Conservation (phyloP, 2,797 vertebrate genomes). For the Enteromius paludinosus region DNA sequence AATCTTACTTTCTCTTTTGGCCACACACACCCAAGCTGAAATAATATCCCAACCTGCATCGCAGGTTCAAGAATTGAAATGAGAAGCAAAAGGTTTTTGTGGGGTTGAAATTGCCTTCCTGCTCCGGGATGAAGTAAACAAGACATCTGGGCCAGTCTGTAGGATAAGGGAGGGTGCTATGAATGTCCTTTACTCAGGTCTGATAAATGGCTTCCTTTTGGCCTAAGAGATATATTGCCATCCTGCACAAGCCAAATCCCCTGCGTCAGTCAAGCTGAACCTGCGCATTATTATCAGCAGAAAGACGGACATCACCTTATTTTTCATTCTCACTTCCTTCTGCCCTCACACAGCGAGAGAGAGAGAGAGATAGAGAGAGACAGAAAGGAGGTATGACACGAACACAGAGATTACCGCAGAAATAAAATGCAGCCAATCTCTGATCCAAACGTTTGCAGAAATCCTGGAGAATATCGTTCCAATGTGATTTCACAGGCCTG, state of each 20-base stretch:
- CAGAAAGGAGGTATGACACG: conserved; percentile 32
- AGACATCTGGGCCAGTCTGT: conserved; percentile 71
- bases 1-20: not conserved
- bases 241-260: conserved; percentile 72
- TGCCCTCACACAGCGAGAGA: conserved; percentile 59
- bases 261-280: conserved; percentile 78
- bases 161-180: conserved; percentile 74
- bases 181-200: conserved; percentile 64
- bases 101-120: conserved; percentile 72
- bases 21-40: conserved; percentile 12
- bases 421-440: conserved; percentile 41
- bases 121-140: conserved; percentile 71
- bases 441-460: conserved; percentile 9
- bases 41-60: conserved; percentile 47
- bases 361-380: conserved; percentile 58
- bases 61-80: conserved; percentile 56
- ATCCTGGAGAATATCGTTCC: not conserved
- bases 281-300: conserved; percentile 76
- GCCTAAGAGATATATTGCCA: conserved; percentile 72
- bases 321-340: conserved; percentile 67
- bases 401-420: conserved; percentile 51
- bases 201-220: conserved; percentile 62
- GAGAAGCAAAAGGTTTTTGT: conserved; percentile 56
- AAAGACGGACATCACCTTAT: conserved; percentile 70
- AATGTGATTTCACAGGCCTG: not conserved